Evolutionary conservation across 2,888 invertebrate genomes (phyloP).

Genomic region (Syritta pipiens): DNA sequence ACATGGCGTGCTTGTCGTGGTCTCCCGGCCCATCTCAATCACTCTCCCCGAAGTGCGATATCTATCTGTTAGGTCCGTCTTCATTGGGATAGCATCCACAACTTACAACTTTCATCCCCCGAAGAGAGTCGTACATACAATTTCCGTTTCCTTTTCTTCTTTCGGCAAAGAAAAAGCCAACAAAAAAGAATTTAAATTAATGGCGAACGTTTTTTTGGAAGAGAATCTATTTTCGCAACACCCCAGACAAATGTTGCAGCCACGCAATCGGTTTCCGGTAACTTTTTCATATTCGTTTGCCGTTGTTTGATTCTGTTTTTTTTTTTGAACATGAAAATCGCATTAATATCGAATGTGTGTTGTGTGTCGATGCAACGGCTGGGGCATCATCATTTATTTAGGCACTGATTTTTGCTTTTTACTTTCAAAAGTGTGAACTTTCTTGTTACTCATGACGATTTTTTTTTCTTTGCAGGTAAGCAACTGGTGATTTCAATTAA

Average conservation of each 20-base stretch:
- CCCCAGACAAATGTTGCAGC: slow-evolving; percentile 1
- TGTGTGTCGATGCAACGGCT: slow-evolving; percentile 18
- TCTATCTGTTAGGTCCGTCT: neutral
- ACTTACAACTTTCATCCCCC: neutral
- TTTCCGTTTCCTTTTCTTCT: slow-evolving; percentile 5
- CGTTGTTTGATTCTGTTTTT: neutral
- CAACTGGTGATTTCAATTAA: neutral
- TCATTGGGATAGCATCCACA: neutral
- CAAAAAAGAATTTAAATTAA: slow-evolving; percentile 26
- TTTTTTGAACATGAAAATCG: slow-evolving; percentile 49
- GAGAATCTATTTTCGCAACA: slow-evolving; percentile 15
- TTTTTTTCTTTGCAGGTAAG: slow-evolving; percentile 56
- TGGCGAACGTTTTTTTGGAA: slow-evolving; percentile 23
- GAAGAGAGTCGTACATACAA: neutral
- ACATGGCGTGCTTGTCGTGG: no score
- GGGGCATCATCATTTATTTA: neutral
- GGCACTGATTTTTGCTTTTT: neutral
- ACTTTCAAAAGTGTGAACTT: neutral
- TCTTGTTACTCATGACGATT: neutral
- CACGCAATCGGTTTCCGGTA: slow-evolving; percentile 23
- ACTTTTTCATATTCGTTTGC: neutral
- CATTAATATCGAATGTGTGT: slow-evolving; percentile 49
- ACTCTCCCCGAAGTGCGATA: neutral
- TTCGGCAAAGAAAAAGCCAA: neutral
- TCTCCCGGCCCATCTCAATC: no score